phyloP scores from a whole-genome alignment of 2,888 invertebrate species.

The Lottia gigantea region DNA sequence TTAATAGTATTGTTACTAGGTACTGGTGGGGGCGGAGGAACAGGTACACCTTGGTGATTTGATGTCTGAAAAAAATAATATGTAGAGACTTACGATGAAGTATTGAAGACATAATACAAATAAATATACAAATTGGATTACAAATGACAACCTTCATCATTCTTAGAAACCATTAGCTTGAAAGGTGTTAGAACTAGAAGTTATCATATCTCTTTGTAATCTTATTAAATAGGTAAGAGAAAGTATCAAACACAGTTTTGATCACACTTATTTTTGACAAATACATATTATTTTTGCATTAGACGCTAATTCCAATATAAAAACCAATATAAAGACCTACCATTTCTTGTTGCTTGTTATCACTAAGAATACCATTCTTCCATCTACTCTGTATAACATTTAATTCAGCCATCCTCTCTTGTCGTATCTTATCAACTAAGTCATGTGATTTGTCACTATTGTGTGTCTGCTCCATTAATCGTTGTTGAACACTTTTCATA shows the following conservation, averaged over 20 bases:
- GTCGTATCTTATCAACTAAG: slow-evolving; percentile 59
- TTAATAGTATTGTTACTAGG: not conserved
- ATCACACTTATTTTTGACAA: too few relatives aligned
- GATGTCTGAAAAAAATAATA: not conserved
- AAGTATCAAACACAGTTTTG: too few relatives aligned
- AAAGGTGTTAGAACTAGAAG: too few relatives aligned
- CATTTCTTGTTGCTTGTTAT: slow-evolving; percentile 22
- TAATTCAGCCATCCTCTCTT: slow-evolving; percentile 65
- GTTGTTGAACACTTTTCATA: slow-evolving; percentile 63
- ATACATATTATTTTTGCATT: too few relatives aligned
- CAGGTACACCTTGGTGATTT: slow-evolving; percentile 12
- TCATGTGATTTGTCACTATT: slow-evolving; percentile 55
- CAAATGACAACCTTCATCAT: too few relatives aligned
- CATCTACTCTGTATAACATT: slow-evolving; percentile 63
- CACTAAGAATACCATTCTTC: slow-evolving; percentile 58
- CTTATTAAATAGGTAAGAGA: too few relatives aligned
- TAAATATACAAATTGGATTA: too few relatives aligned
- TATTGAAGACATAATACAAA: not conserved
- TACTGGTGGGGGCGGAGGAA: slow-evolving; percentile 17
- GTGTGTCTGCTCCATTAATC: slow-evolving; percentile 55
- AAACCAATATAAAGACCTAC: slow-evolving; percentile 5
- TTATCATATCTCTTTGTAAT: too few relatives aligned
- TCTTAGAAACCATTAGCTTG: too few relatives aligned
- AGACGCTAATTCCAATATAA: too few relatives aligned
- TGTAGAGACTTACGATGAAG: too few relatives aligned